A percentile compares a stretch with the other conserved stretches of the same genome.
Evolutionary conservation across 2,797 vertebrate species (phyloP).

Genomic region (Protonibea diacanthus): DNA sequence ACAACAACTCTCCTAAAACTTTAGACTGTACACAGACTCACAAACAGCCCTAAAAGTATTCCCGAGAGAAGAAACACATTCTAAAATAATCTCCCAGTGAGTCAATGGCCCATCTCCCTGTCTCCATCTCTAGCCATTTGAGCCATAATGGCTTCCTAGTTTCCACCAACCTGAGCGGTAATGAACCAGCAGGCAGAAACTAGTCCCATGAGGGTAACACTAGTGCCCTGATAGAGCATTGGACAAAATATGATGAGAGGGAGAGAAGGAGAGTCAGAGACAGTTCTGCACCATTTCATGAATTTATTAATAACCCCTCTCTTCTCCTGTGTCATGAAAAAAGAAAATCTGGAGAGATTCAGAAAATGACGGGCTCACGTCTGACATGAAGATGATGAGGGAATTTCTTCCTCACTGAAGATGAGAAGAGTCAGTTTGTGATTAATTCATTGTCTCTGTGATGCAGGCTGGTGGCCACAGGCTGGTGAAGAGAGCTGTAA

Average conservation of each 20-base stretch:
- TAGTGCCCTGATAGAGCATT: conserved; percentile 38
- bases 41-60: conserved; percentile 43
- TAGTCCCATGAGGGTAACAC: conserved; percentile 54
- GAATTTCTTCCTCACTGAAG: conserved; percentile 29
- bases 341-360: conserved; percentile 54
- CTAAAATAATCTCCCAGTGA: conserved; percentile 57
- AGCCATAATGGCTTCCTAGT: conserved; percentile 65
- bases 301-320: conserved; percentile 67
- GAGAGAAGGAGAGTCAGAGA: conserved; percentile 32
- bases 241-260: conserved; percentile 44
- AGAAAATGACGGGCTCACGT: conserved; percentile 59
- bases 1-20: conserved; percentile 11
- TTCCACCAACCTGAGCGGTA: conserved; percentile 54
- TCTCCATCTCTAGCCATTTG: conserved; percentile 49
- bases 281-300: conserved; percentile 61
- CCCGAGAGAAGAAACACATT: conserved; percentile 30
- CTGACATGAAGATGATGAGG: conserved; percentile 54
- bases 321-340: conserved; percentile 46
- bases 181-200: conserved; percentile 62
- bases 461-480: conserved; percentile 49
- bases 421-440: conserved; percentile 49
- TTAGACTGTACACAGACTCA: not conserved
- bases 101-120: conserved; percentile 52
- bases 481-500: conserved; percentile 48
- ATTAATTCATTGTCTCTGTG: conserved; percentile 65